Evolutionary conservation across 1,140 invertebrate species (phyloP).

Genomic region (Sminthurinus signatus): DNA sequence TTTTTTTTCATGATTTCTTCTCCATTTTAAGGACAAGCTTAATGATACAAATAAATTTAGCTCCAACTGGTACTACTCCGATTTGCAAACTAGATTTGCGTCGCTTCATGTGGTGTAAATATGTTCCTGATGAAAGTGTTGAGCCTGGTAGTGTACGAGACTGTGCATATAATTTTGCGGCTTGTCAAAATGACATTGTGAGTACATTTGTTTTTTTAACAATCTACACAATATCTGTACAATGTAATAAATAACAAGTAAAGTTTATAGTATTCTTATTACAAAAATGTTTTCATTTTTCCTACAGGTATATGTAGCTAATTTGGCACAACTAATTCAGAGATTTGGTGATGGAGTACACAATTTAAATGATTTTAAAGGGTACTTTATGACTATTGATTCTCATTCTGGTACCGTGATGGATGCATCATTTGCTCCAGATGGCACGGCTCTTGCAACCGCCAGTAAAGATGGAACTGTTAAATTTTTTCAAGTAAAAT

Average conservation of each 20-base stretch:
- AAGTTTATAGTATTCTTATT: too few relatives aligned
- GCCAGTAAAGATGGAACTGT: conserved; percentile 79
- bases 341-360: conserved; percentile 51
- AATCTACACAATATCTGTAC: too few relatives aligned
- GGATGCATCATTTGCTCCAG: conserved; percentile 83
- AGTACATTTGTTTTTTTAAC: conserved; percentile 40
- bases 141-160: conserved; percentile 52
- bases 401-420: conserved; percentile 57
- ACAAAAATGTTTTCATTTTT: conserved; percentile 23
- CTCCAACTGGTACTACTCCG: conserved; percentile 46
- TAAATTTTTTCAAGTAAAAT: conserved; percentile 84
- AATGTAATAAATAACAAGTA: too few relatives aligned
- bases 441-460: conserved; percentile 85
- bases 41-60: conserved; percentile 49
- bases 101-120: conserved; percentile 85
- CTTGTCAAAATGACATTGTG: conserved; percentile 69
- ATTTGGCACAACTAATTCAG: conserved; percentile 52
- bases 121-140: conserved; percentile 57
- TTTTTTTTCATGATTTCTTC: neutral
- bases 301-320: conserved; percentile 57
- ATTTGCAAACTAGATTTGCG: conserved; percentile 46
- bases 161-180: conserved; percentile 67
- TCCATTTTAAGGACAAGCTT: conserved; percentile 7
- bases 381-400: conserved; percentile 59
- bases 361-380: conserved; percentile 48